A percentile compares a stretch with the other conserved stretches of the same genome.
phyloP scores from a whole-genome alignment of 2,797 vertebrate species.

The Gadopsis marmoratus region DNA sequence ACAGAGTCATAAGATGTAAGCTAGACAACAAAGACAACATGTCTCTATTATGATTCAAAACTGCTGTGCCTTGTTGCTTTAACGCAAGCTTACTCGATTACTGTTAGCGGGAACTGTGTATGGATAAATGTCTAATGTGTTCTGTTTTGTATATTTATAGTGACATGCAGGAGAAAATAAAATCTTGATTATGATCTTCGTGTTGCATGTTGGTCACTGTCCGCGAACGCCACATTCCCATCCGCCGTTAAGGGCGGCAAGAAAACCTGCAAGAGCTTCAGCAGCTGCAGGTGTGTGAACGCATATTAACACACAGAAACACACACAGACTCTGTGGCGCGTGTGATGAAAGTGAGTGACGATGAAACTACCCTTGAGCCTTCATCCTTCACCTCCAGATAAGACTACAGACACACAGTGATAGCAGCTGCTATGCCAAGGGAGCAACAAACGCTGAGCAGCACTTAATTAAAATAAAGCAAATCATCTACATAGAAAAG shows the following conservation, averaged over 20 bases:
- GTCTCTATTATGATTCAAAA: neutral
- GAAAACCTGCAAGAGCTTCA: neutral
- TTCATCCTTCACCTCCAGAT: conserved; percentile 61
- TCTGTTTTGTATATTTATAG: conserved; percentile 26
- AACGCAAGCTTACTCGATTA: neutral
- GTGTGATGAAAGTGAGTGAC: conserved; percentile 19
- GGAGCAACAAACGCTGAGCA: neutral
- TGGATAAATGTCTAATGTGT: neutral
- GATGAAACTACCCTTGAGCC: conserved; percentile 48
- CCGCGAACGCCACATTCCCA: neutral
- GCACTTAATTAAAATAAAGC: neutral
- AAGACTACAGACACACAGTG: conserved; percentile 41
- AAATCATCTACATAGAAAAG: neutral
- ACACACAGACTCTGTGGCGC: neutral
- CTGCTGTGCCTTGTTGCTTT: neutral
- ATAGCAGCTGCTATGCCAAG: conserved; percentile 24
- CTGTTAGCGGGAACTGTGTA: neutral
- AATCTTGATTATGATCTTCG: neutral
- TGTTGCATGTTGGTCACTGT: neutral
- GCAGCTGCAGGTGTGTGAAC: neutral
- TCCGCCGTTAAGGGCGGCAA: neutral
- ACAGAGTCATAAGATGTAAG: neutral
- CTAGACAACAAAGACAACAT: neutral
- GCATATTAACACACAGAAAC: neutral
- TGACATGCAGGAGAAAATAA: conserved; percentile 4